Base-by-base conservation (phyloP, 2,797 vertebrate genomes). In the Garrulus glandarius region DNA sequence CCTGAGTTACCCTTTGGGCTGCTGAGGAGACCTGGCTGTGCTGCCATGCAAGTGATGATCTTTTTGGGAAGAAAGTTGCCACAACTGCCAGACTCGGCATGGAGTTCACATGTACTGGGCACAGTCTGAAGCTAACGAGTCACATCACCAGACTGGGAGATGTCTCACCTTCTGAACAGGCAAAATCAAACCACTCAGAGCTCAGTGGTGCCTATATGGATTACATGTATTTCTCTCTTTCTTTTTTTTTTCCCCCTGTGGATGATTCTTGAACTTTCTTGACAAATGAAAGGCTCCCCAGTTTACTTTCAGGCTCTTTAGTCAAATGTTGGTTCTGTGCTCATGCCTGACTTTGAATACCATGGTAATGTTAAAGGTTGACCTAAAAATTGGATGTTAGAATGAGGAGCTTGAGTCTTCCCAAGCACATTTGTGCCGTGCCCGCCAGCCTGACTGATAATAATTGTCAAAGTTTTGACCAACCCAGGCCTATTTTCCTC, bases 181-280 rank as follows among this genome's bases (percentile, higher is more conserved):
- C 11, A 67, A 59, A 75, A 68, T 27, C 43, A 65, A 39, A 53
- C 23, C 22, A 5, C 44, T 72, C 67, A 13, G 47, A 53, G 36
- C 32, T 65, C 64, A n/a, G 29, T 10, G 50, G 5, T 71, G 46
- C 19, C n/a, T 11, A 20, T 13, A 15, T 6, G 13, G 29, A 43
- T 68, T 36, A 22, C 23, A 22, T 2, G 0, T 37, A 3, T 63
- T 6, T 39, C 13, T 26, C 5, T 26, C 4, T 6, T 2, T 13
- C 4, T 5, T 21, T 5, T 21, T 14, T 32, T 8, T 1, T 1
- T 0, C 0, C 1, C 2, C 1, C 3, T 9, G 3, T 9, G n/a
- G 37, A 46, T 23, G 10, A 61, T 53, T 76, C 43, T 76, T 69
- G 22, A 53, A 27, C 4, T 71, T 71, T 37, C 8, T 16, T 22